phyloP scores from a whole-genome alignment of 2,888 invertebrate species.

The Cheilosia impressa region DNA sequence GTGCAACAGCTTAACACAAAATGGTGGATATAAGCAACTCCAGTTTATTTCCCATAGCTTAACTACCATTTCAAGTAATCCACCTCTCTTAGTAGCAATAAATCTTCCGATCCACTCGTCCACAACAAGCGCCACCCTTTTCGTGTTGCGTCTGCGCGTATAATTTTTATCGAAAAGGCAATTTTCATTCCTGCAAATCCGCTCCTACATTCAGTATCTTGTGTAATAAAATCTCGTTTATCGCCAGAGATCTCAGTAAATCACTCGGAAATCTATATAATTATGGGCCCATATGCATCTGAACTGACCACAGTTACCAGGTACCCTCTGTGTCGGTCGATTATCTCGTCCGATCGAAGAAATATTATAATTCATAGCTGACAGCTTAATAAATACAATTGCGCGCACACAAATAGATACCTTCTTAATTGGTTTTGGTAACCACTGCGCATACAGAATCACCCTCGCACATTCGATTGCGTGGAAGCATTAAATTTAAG shows the following conservation, averaged over 20 bases:
- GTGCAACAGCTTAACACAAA: too few relatives aligned
- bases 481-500: not conserved
- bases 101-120: not conserved
- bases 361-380: slow-evolving; percentile 71
- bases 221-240: slow-evolving; percentile 58
- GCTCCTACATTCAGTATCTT: slow-evolving; percentile 18
- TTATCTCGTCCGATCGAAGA: slow-evolving; percentile 46
- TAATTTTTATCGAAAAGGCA: slow-evolving; percentile 27
- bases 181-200: slow-evolving; percentile 10
- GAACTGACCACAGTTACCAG: slow-evolving; percentile 20
- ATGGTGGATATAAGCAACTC: too few relatives aligned
- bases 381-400: slow-evolving; percentile 73
- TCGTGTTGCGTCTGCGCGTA: slow-evolving; percentile 24
- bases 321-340: slow-evolving; percentile 18
- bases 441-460: not conserved
- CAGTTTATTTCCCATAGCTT: too few relatives aligned
- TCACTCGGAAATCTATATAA: slow-evolving; percentile 64
- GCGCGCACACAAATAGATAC: slow-evolving; percentile 46
- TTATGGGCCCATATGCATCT: slow-evolving; percentile 26
- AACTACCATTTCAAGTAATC: too few relatives aligned
- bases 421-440: slow-evolving; percentile 66
- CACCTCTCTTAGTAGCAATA: too few relatives aligned
- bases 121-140: slow-evolving; percentile 61
- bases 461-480: slow-evolving; percentile 19
- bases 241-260: slow-evolving; percentile 57